Percentiles rank a stretch among this genome's conserved stretches.
These are phyloP conservation scores for Coluber constrictor DNA, from an alignment of 2,797 vertebrate genomes.

Conservation along the genomic window DNA sequence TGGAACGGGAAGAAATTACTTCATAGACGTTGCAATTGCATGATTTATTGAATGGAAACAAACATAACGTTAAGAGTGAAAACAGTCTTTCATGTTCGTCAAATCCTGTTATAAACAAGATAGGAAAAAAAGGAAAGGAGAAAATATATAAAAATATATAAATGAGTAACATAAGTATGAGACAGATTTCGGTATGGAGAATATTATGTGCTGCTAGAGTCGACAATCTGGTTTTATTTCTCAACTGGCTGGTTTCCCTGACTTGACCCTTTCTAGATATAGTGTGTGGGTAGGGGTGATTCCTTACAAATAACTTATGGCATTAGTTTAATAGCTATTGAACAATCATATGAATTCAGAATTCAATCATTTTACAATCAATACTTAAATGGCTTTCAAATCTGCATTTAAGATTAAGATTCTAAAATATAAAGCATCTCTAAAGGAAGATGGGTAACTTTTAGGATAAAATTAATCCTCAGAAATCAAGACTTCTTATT, in stretches of 20 bases:
- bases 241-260: background rate
- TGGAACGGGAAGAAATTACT: background rate
- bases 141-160: background rate
- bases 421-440: background rate
- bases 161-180: background rate
- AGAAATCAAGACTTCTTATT: background rate
- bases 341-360: background rate
- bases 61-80: background rate
- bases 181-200: background rate
- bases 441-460: background rate
- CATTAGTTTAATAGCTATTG: background rate
- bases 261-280: background rate
- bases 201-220: background rate
- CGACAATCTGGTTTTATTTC: background rate
- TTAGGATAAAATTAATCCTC: background rate
- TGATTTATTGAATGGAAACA: background rate
- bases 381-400: background rate
- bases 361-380: background rate
- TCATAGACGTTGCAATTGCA: background rate
- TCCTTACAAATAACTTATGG: background rate
- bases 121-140: background rate
- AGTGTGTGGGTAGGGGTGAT: no score
- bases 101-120: background rate
- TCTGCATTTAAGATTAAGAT: background rate
- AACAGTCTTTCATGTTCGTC: background rate